Evolutionary conservation across 2,113 vertebrate species (phyloP).

Genomic region (Chionomys nivalis): DNA sequence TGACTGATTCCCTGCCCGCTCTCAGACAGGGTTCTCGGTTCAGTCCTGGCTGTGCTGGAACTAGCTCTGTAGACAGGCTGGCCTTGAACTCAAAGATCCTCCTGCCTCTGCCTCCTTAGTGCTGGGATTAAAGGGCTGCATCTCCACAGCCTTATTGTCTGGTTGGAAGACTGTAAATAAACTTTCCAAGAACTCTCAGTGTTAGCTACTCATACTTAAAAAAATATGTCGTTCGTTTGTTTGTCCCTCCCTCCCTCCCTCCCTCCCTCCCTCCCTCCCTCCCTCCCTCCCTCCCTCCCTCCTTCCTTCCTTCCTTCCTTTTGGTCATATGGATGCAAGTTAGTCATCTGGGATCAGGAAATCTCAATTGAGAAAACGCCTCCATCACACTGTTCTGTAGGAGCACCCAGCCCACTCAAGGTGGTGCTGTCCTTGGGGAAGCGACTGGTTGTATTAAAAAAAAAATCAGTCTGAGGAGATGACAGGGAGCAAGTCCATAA

Average conservation of each 20-base stretch:
- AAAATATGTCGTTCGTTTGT: background rate
- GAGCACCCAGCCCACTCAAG: background rate
- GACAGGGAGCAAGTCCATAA: background rate
- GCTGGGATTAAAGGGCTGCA: background rate
- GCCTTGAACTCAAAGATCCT: background rate
- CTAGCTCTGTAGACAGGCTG: background rate
- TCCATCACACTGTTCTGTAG: background rate
- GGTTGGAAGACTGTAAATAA: background rate
- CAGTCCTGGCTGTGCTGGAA: background rate
- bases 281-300: rapidly evolving
- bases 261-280: no score
- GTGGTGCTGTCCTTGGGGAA: background rate
- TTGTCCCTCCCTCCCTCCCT: rapidly evolving
- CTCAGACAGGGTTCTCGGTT: background rate
- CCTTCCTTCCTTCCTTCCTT: no score
- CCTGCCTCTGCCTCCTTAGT: background rate
- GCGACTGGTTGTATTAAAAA: background rate
- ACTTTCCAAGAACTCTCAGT: background rate
- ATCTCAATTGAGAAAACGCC: background rate
- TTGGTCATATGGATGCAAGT: background rate
- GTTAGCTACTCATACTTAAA: background rate
- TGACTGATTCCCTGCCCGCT: background rate
- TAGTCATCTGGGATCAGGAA: background rate
- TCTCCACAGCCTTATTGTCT: no score
- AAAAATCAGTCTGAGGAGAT: background rate